Evolutionary conservation across 2,797 vertebrate genomes (phyloP), one percentile per base, ranked within the genome.

Genomic region (Diceros bicornis): DNA sequence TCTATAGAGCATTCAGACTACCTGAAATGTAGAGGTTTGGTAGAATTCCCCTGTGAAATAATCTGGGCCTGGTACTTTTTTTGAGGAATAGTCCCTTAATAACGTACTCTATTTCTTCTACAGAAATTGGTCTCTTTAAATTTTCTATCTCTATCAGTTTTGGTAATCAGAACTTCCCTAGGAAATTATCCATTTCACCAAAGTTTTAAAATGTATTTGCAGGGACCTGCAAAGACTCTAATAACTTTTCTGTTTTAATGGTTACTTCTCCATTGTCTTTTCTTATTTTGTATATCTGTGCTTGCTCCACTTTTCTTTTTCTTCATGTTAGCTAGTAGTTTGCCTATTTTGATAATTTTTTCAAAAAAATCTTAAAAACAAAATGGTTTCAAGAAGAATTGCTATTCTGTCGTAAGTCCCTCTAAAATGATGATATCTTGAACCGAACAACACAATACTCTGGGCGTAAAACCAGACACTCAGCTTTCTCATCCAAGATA

Each of bases 161-260:
- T 78, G 44, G 62, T 85, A 59, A 96, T 66, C 74, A 89, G 27
- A 37, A 92, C 52, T 87, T 92, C 52, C 81, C 55, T 55, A 88
- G 14, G 25, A 91, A 91, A 69, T 64, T 57, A 44, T 23, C 37
- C 16, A 66, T 81, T 79, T 89, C 52, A 17, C 78, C 59, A 71
- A 86, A 57, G 25, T 64, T 93, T 96, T 81, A 71, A 84, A 94
- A 78, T 50, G 11, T 64, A 75, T 89, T 94, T 79, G 21, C 62
- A 78, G 0, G 79, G 41, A 89, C 25, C n/a, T 74, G 41, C 57
- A 79, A 79, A 91, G 71, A 61, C n/a, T 77, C 44, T 72, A 27
- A 18, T 50, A 79, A 64, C 21, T 66, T 81, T 75, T 85, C 47
- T 72, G 61, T 88, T 78, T 78, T 71, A 68, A 20, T 17, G 29